These are phyloP conservation scores for Ariolimax columbianus DNA, from an alignment of 2,888 invertebrate genomes.

Conservation along the genomic window DNA sequence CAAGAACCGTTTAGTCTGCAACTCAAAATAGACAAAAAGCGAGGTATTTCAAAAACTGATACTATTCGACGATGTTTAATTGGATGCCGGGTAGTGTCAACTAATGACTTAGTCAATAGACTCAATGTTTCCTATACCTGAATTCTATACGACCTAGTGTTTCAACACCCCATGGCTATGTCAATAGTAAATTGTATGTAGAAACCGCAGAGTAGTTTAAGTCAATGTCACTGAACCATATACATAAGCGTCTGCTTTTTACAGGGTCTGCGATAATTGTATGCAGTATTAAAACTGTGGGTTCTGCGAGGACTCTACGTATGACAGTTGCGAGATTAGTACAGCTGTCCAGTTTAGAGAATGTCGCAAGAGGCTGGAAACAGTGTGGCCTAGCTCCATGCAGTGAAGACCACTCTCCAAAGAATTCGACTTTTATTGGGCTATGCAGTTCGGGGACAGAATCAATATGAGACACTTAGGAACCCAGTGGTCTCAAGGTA, in stretches of 20 bases:
- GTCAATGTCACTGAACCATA: not conserved
- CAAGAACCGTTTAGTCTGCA: not conserved
- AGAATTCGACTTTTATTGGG: no score
- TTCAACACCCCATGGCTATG: not conserved
- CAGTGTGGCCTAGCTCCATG: no score
- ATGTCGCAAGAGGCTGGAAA: no score
- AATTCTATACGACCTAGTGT: not conserved
- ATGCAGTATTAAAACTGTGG: no score
- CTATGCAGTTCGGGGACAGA: no score
- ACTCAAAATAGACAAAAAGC: not conserved
- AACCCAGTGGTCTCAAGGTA: no score
- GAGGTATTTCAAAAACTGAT: not conserved
- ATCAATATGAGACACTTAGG: no score
- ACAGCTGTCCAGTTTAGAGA: no score
- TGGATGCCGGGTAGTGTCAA: not conserved
- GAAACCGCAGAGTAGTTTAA: not conserved
- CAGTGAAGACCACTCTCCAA: no score
- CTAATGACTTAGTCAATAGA: not conserved
- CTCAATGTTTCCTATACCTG: not conserved
- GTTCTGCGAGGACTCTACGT: no score
- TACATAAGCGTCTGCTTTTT: not conserved
- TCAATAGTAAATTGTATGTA: not conserved
- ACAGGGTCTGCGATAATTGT: no score
- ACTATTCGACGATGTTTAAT: not conserved
- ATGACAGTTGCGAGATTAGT: no score